A percentile compares a stretch with the other conserved stretches of the same genome.
Conservation (phyloP, 2,888 invertebrate genomes). For the Priocnemis perturbator region DNA sequence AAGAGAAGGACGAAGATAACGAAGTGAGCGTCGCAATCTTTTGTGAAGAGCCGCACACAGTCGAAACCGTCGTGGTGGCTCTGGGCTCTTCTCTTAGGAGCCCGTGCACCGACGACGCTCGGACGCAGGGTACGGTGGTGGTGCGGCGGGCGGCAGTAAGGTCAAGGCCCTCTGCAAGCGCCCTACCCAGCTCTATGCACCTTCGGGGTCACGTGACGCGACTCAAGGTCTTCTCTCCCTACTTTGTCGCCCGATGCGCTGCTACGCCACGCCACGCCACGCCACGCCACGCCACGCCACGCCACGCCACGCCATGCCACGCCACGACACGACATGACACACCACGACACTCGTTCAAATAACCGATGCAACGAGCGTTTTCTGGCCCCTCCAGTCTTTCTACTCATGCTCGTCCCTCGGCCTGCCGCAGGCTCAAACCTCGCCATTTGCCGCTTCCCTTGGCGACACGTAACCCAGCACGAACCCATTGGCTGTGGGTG, state of each 20-base stretch:
- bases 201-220: slow-evolving; percentile 77
- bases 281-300: slow-evolving; percentile 16
- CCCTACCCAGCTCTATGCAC: slow-evolving; percentile 72
- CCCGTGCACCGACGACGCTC: slow-evolving; percentile 27
- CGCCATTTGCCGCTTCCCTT: neutral
- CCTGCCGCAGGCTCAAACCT: neutral
- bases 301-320: slow-evolving; percentile 2
- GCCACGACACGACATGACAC: neutral
- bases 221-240: slow-evolving; percentile 77
- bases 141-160: slow-evolving; percentile 69
- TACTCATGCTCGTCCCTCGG: neutral
- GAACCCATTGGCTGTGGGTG: too few relatives aligned
- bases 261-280: slow-evolving; percentile 34
- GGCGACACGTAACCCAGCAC: neutral
- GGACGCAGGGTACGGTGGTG: slow-evolving; percentile 46
- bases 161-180: slow-evolving; percentile 77
- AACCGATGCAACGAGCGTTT: neutral
- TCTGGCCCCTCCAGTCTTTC: slow-evolving; percentile 6
- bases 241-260: slow-evolving; percentile 41
- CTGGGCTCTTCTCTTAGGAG: slow-evolving; percentile 28
- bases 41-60: slow-evolving; percentile 28
- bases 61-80: neutral
- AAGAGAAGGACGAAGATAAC: slow-evolving; percentile 8
- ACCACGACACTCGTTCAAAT: too few relatives aligned
- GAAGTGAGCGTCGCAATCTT: slow-evolving; percentile 22